Evolutionary conservation across 2,888 invertebrate genomes (phyloP).

Genomic region (Micropterix aruncella): DNA sequence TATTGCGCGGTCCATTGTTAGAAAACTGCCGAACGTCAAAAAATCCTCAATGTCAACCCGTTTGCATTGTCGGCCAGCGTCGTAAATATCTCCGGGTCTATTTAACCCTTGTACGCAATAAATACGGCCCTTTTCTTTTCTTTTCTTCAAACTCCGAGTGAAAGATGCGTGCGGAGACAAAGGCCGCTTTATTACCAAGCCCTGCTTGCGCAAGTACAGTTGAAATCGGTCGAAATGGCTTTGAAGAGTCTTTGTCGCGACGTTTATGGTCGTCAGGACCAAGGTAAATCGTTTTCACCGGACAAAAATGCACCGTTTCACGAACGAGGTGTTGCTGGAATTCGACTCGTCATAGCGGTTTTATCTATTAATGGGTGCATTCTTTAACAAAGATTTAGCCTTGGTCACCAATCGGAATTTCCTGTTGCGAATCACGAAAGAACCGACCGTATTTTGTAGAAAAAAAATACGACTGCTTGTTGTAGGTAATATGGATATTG

Average conservation of each 20-base stretch:
- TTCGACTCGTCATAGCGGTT: no score
- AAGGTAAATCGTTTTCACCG: not conserved
- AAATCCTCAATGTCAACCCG: not conserved
- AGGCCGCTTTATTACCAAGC: not conserved
- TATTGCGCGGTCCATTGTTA: not conserved
- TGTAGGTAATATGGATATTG: no score
- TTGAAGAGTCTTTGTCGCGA: not conserved
- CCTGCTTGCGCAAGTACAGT: not conserved
- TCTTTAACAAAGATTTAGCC: no score
- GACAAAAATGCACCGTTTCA: no score
- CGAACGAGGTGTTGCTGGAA: no score
- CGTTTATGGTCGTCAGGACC: not conserved
- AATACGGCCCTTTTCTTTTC: not conserved
- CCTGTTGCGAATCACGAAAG: no score
- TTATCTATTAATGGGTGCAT: no score
- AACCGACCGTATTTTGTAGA: no score
- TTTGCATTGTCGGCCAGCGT: not conserved
- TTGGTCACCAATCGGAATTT: no score
- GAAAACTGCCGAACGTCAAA: no score
- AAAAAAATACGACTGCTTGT: no score
- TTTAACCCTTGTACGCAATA: not conserved
- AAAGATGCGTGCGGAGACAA: no score
- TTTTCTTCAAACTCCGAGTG: not conserved
- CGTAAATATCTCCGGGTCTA: not conserved
- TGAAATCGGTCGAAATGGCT: not conserved